phyloP scores from a whole-genome alignment of 2,113 vertebrate species.

The Oenanthe melanoleuca region DNA sequence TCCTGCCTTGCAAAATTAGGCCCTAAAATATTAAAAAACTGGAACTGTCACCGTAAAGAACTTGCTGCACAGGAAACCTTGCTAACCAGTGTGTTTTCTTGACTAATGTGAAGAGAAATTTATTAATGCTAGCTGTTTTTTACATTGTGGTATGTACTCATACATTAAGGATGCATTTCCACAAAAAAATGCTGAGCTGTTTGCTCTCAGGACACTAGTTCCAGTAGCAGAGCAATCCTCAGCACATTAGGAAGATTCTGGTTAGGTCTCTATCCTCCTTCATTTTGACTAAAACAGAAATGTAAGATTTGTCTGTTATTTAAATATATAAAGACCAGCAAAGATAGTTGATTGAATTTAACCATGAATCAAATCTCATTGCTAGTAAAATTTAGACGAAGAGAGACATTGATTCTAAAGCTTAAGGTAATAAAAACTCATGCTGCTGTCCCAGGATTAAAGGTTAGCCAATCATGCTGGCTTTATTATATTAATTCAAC shows the following conservation, averaged over 20 bases:
- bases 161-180: neutral
- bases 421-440: slow-evolving; percentile 60
- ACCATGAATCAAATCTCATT: slow-evolving; percentile 4
- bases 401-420: slow-evolving; percentile 27
- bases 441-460: slow-evolving; percentile 67
- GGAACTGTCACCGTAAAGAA: neutral
- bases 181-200: neutral
- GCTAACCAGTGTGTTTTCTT: neutral
- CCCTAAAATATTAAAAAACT: neutral
- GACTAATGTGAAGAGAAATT: neutral
- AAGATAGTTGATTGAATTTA: neutral
- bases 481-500: slow-evolving; percentile 74
- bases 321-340: neutral
- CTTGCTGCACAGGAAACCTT: neutral
- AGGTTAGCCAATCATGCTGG: slow-evolving; percentile 76
- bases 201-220: neutral
- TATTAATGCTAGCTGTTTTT: neutral
- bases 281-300: neutral
- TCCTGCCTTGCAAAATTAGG: neutral
- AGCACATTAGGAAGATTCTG: neutral
- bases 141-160: neutral
- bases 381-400: slow-evolving; percentile 14
- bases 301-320: neutral
- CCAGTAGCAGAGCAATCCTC: neutral
- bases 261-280: neutral